Percentiles rank a stretch among this genome's conserved stretches.
Conservation (phyloP, 2,888 invertebrate genomes). For the Callosobruchus maculatus region DNA sequence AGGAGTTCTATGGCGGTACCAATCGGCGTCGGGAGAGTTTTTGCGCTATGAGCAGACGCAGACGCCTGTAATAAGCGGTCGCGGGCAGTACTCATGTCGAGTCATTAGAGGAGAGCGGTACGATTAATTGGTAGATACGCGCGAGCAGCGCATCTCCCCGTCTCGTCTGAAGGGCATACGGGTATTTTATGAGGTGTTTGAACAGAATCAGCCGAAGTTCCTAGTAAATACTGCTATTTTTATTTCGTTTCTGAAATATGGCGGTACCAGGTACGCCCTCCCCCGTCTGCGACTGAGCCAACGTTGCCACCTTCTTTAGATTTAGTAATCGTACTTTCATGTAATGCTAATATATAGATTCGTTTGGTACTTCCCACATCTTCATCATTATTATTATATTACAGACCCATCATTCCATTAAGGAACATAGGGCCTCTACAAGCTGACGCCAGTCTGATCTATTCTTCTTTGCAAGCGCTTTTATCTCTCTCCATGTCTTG, state of each 20-base stretch:
- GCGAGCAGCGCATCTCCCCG: background rate
- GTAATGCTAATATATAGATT: no score
- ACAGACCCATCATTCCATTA: no score
- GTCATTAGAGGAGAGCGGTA: background rate
- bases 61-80: background rate
- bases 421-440: no score
- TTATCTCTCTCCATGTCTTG: no score
- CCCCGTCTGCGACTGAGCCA: background rate
- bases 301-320: no score
- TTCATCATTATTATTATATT: no score
- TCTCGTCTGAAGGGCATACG: background rate
- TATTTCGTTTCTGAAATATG: background rate
- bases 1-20: background rate
- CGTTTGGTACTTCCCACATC: no score
- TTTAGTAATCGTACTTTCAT: no score
- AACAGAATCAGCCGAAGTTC: background rate
- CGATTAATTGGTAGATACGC: background rate
- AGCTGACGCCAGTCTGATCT: no score
- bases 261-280: background rate
- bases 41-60: background rate
- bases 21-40: background rate
- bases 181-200: background rate
- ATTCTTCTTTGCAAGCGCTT: no score
- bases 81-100: background rate
- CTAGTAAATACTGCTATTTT: background rate